Base-by-base conservation (phyloP, 1,140 invertebrate genomes). In the Trichomalopsis sarcophagae region DNA sequence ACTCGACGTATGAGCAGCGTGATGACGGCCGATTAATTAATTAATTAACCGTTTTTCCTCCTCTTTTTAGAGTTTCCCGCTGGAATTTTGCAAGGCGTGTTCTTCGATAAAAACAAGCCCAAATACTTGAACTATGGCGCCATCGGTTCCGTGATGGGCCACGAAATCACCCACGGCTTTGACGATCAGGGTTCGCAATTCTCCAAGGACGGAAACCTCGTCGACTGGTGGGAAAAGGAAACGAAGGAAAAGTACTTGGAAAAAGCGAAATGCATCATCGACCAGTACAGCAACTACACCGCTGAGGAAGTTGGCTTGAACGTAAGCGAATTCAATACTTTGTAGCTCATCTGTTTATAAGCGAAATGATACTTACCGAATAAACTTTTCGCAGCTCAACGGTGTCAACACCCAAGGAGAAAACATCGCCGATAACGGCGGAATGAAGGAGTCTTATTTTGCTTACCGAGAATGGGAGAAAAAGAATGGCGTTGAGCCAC, bases 51-150 rank as follows among this genome's bases (percentile, higher is more conserved):
- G 40, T 44, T 36, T 36, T 36, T 36, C 33, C 33, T 44, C 40
- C 9, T 9, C 10, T 6, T 44, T 21, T 75, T 4, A 40, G 95
- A 95, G 91, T 96, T 97, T 89, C 96, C 96, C 2, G 96, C 96
- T 87, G 96, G 96, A 33, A 97, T 97, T 87, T 91, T 97, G 2
- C 96, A 97, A 93, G 96, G 95, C 4, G 93, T 94, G 23, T 97
- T 97, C 91, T 97, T 96, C 90, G 94, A 93, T 73, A 94, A 94
- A 82, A 93, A 95, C 85, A 92, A 94, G 79, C 95, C 95, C 9
- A 94, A 94, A 90, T 95, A 95, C 85, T 89, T 95, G 84, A 95
- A 95, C 89, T 95, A 94, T 91, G 96, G 95, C 81, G 95, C 94
- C 21, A 96, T 96, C 89, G 95, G 96, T 33, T 95, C 95, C 89